Evolutionary conservation across 2,888 invertebrate genomes (phyloP), one percentile per base, ranked within the genome.

Genomic region (Drosophila algonquin): DNA sequence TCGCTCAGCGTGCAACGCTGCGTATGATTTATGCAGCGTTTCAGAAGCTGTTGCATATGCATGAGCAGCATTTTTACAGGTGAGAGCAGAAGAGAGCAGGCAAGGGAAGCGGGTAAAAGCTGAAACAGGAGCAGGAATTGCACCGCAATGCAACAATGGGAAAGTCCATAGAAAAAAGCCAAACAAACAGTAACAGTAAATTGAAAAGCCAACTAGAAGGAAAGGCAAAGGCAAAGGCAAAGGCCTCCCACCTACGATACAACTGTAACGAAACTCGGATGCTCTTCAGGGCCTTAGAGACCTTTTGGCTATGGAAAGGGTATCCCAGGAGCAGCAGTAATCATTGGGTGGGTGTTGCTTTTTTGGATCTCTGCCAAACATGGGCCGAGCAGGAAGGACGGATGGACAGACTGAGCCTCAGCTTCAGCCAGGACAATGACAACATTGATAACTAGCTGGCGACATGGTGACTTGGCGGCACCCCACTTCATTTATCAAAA

Each of bases 1-100:
- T 61, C 60, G 12, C 35, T 27, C 53, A 60, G 51, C 70, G 60
- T 71, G 54, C 75, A 65, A 76, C 78, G 64, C 56, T 73, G 75
- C 79, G 77, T 76, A 75, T 87, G 85, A 85, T 87, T 89, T 85
- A 85, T 89, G 85, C 89, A 77, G 64, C 85, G 62, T 68, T 80
- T 56, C 70, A 67, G 74, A 76, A 72, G 77, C 83, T 82, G 86
- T 88, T 82, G 81, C 86, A 82, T 88, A 88, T 82, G 88, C 77
- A 82, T 82, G 74, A 63, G 48, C 24, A 45, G 1, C 35, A 54
- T 40, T 40, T 35, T 35, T 21, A 54, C 68, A 16, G 32, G n/a
- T 27, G 51, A 16, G 51, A 16, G 16, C 16, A 5, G n/a, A 14
- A 55, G 55, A 30, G 18, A 18, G 18, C 18, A 18, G 21, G 35